Percentiles rank a stretch among this genome's conserved stretches.
phyloP scores from a whole-genome alignment of 2,888 invertebrate species.

The Kryphioiulus occultus region DNA sequence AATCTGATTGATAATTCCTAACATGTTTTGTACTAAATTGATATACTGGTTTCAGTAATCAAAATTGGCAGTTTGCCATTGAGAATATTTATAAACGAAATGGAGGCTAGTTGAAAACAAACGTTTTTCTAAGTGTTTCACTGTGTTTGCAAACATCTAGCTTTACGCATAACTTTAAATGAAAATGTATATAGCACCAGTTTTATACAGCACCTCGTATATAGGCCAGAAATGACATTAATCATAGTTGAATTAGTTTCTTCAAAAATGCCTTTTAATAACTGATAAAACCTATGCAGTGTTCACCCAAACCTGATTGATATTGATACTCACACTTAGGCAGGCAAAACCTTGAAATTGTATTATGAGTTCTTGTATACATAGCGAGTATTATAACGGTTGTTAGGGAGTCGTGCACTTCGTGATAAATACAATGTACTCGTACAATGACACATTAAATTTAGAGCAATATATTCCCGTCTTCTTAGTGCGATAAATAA shows the following conservation, averaged over 20 bases:
- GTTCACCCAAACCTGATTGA: neutral
- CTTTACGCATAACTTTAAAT: neutral
- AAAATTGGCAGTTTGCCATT: neutral
- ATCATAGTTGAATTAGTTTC: neutral
- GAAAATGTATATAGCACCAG: neutral
- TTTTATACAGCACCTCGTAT: neutral
- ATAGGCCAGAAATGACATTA: neutral
- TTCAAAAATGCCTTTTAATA: constrained; percentile 5
- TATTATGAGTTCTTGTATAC: neutral
- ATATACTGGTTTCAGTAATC: neutral
- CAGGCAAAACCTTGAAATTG: neutral
- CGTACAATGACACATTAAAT: no score
- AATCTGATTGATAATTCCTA: neutral
- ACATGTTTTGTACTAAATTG: neutral
- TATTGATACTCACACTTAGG: neutral
- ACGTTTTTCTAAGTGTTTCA: neutral
- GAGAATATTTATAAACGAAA: neutral
- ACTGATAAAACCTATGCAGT: neutral
- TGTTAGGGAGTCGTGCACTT: neutral
- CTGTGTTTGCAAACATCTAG: neutral
- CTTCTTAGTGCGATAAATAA: neutral
- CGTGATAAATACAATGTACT: neutral
- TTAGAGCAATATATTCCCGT: neutral
- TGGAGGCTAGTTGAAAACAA: neutral
- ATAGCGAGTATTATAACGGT: neutral